phyloP scores from a whole-genome alignment of 2,888 invertebrate genomes.

The Ophion ellenae region DNA sequence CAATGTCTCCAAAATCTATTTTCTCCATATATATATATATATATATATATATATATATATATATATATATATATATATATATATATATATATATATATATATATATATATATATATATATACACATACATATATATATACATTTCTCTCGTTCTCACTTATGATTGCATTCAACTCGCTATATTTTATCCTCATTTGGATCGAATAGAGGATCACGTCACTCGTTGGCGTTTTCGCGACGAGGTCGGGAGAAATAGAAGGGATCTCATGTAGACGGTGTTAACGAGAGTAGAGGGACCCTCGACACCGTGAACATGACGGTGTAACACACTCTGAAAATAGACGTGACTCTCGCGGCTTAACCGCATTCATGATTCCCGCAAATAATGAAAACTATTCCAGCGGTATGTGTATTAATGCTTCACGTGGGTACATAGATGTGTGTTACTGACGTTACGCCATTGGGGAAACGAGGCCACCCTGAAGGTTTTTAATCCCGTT shows the following conservation, averaged over 20 bases:
- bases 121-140: neutral
- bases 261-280: constrained; percentile 25
- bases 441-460: constrained; percentile 8
- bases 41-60: neutral
- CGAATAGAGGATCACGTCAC: constrained; percentile 58
- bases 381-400: constrained; percentile 61
- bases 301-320: constrained; percentile 17
- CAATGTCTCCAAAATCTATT: too few species aligned
- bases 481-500: constrained; percentile 15
- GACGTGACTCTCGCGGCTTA: constrained; percentile 53
- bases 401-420: constrained; percentile 26
- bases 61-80: neutral
- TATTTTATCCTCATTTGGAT: constrained; percentile 26
- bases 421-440: constrained; percentile 17
- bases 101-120: too few species aligned
- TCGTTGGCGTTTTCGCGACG: constrained; percentile 46
- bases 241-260: constrained; percentile 43
- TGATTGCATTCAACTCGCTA: constrained; percentile 1
- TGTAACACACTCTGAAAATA: constrained; percentile 59
- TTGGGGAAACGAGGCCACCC: constrained; percentile 46
- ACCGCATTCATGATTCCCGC: constrained; percentile 28
- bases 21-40: neutral
- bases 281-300: constrained; percentile 23
- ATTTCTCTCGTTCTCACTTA: constrained; percentile 17
- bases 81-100: too few species aligned